Evolutionary conservation across 2,113 vertebrate genomes (phyloP), one percentile per base, ranked within the genome.

Genomic region (Crotalus helleri): DNA sequence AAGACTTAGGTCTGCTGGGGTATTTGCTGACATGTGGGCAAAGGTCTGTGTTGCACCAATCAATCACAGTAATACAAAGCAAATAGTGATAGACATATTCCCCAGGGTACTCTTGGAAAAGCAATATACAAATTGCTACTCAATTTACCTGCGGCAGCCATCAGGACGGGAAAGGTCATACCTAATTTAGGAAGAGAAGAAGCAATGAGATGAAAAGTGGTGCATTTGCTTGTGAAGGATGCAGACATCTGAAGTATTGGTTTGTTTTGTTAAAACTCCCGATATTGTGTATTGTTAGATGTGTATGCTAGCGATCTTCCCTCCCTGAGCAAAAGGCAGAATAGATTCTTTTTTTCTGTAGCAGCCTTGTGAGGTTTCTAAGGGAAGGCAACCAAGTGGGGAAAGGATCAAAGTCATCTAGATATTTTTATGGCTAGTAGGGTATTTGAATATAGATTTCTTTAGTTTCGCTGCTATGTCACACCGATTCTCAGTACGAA

Each of bases 121-220:
- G 33, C 2, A 91, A 96, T 94, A 91, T 0, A 0, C 88, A 88
- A 93, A 95, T 88, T n/a, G 24, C 24, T 94, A 1, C 85, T 95
- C 94, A 94, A 90, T 94, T 87, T 94, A 91, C 93, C 90, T 94
- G 51, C 85, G 92, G 91, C 1, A 6, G 51, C 61, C n/a, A 91
- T 92, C 81, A 93, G 10, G 90, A 39, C 0, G 15, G 39, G 4
- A 55, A 81, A 91, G 91, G 19, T 87, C 91, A 90, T 69, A 89
- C 89, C n/a, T 95, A 94, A 91, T 46, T 92, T 92, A 90, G 86
- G 17, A 92, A 57, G 92, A 85, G 91, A 90, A 94, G 15, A 91
- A 94, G 85, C 23, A 87, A 92, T 74, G 46, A n/a, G 69, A 59
- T 44, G n/a, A 59, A 69, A 92, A 74, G 26, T 61, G 15, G n/a